phyloP scores from a whole-genome alignment of 2,888 invertebrate genomes.

The Syrista parreyssii region DNA sequence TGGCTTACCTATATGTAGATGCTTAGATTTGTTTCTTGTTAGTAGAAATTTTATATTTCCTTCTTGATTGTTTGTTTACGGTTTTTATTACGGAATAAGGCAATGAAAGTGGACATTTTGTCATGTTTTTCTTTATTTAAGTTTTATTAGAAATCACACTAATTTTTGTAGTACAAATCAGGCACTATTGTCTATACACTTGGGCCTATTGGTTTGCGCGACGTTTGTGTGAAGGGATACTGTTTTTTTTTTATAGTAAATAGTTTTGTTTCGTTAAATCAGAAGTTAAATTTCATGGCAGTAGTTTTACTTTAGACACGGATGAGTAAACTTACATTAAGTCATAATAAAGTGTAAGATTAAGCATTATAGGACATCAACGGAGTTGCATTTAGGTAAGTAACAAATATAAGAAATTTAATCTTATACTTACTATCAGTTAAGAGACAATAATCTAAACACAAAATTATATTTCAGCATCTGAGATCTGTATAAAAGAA shows the following conservation, averaged over 20 bases:
- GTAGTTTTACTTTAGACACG: not conserved
- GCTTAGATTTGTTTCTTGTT: not conserved
- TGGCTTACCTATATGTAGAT: not conserved
- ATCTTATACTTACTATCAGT: not conserved
- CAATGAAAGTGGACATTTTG: not conserved
- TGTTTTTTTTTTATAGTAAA: not conserved
- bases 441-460: not conserved
- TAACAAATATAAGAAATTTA: not conserved
- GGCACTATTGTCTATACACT: not conserved
- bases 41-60: not conserved
- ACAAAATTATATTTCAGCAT: not conserved
- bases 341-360: not conserved
- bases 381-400: not conserved
- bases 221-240: no score
- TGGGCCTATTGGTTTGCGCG: no score
- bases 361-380: not conserved
- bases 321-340: not conserved
- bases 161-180: not conserved
- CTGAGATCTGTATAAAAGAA: not conserved
- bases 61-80: no score
- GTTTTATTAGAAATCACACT: not conserved
- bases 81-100: not conserved
- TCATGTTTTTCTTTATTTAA: not conserved
- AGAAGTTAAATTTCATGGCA: not conserved
- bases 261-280: not conserved